These are phyloP conservation scores for Halocynthia aurantium DNA, from an alignment of 23 tunicate genomes.

Conservation along the genomic window DNA sequence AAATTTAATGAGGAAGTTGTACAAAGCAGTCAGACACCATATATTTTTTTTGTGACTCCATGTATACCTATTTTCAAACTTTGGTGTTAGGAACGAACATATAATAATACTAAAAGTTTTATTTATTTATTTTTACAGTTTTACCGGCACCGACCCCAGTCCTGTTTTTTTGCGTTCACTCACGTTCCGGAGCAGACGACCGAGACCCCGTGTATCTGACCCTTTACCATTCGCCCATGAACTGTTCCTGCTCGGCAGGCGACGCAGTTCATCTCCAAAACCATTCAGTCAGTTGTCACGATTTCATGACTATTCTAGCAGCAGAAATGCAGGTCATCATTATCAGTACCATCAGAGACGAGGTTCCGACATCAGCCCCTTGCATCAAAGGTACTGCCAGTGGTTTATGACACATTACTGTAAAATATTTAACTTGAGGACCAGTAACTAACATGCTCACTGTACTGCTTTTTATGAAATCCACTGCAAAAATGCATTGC, in stretches of 20 bases:
- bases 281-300: conserved; percentile 14
- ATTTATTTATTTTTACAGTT: conserved; percentile 2
- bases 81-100: background rate
- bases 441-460: too few species aligned
- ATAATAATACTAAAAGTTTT: background rate
- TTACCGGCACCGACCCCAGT: conserved; percentile 18
- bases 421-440: too few species aligned
- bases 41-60: background rate
- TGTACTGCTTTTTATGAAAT: too few species aligned
- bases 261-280: conserved; percentile 26
- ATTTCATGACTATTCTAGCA: conserved; percentile 11
- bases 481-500: too few species aligned
- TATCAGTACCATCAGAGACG: conserved; percentile 26
- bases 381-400: conserved; percentile 44
- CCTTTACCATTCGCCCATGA: conserved; percentile 15
- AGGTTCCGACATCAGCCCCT: conserved; percentile 65
- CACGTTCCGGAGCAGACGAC: conserved; percentile 1
- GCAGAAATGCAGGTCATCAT: background rate
- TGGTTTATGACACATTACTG: too few species aligned
- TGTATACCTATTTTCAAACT: background rate
- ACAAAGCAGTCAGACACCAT: too few species aligned
- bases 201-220: conserved; percentile 17
- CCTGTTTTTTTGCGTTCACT: conserved; percentile 6
- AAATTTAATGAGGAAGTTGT: too few species aligned
- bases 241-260: conserved; percentile 11